Evolutionary conservation across 1,140 invertebrate genomes (phyloP).

Genomic region (Streblospio benedicti): DNA sequence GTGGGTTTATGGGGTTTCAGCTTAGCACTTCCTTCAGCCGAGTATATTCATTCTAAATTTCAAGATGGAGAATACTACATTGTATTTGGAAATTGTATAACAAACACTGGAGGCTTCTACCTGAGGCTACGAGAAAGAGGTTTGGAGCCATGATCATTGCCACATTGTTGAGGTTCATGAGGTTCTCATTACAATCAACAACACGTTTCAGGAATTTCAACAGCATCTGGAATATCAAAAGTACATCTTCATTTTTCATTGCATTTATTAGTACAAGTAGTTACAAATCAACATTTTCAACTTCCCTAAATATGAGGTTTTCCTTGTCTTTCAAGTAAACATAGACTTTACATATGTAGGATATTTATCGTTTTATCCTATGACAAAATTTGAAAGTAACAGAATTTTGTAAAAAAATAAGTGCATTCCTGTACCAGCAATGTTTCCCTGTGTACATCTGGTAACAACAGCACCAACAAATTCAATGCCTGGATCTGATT

Average conservation of each 20-base stretch:
- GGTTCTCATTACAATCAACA: slow-evolving; percentile 65
- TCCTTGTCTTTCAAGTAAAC: no score
- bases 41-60: no score
- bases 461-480: slow-evolving; percentile 69
- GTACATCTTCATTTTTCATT: background rate
- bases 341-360: no score
- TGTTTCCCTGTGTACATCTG: slow-evolving; percentile 70
- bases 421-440: slow-evolving; percentile 46
- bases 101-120: no score
- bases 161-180: slow-evolving; percentile 83
- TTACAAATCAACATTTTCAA: no score
- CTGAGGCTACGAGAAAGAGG: slow-evolving; percentile 64
- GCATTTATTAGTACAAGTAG: background rate
- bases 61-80: no score
- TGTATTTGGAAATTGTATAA: slow-evolving; percentile 9
- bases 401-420: slow-evolving; percentile 5
- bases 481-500: slow-evolving; percentile 59
- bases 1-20: no score
- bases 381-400: background rate
- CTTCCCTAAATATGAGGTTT: no score
- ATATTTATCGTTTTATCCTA: background rate
- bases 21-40: no score
- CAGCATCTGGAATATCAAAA: slow-evolving; percentile 52
- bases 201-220: slow-evolving; percentile 67
- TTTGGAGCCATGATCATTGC: slow-evolving; percentile 88